phyloP scores from a whole-genome alignment of 37 sponge, comb jelly and placozoan genomes.

The Cladorhizidae sp. region DNA sequence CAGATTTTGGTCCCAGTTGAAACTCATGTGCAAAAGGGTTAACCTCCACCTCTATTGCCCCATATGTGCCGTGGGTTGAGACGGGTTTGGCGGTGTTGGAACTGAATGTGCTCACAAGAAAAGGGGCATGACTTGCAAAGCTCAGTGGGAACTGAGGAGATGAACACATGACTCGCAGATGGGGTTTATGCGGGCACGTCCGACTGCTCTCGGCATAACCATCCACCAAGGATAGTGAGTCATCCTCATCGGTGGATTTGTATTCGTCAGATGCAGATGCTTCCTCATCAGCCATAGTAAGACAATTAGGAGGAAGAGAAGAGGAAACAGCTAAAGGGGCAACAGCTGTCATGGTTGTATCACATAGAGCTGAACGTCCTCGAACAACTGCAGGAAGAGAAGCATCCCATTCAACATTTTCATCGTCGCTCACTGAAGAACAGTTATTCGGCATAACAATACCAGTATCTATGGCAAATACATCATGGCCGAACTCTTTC shows the following conservation, averaged over 20 bases:
- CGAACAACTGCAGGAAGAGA: too few relatives aligned
- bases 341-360: too few relatives aligned
- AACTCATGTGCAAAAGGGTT: constrained; percentile 7
- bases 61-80: constrained; percentile 6
- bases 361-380: too few relatives aligned
- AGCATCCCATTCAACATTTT: too few relatives aligned
- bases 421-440: too few relatives aligned
- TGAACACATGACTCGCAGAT: not conserved
- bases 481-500: too few relatives aligned
- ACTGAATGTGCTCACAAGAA: not conserved
- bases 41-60: constrained; percentile 1
- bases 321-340: not conserved
- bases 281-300: not conserved
- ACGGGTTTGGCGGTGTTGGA: not conserved
- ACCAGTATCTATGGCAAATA: too few relatives aligned
- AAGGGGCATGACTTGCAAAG: not conserved
- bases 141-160: constrained; percentile 12
- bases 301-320: not conserved
- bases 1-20: not conserved
- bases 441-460: too few relatives aligned
- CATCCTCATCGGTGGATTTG: not conserved
- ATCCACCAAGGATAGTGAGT: not conserved
- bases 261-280: not conserved
- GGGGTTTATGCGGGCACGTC: not conserved
- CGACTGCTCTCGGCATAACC: not conserved